These are phyloP conservation scores for Drosophila rubida DNA, from an alignment of 2,888 invertebrate species.

Conservation along the genomic window DNA sequence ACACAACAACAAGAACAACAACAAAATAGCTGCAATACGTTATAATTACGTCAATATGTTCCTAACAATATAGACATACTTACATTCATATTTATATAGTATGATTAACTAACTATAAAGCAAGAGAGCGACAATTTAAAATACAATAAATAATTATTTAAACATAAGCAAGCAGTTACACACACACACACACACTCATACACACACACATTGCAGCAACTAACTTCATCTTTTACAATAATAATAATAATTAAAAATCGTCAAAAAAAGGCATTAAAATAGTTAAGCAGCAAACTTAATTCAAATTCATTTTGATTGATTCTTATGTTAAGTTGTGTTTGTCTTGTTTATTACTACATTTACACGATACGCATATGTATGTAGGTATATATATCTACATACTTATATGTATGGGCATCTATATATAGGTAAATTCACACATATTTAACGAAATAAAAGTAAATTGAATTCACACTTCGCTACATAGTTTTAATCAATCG, in stretches of 20 bases:
- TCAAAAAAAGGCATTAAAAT: conserved; percentile 1
- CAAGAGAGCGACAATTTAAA: conserved; percentile 40
- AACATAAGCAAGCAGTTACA: conserved; percentile 42
- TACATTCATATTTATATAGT: conserved; percentile 53
- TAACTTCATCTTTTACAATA: conserved; percentile 1
- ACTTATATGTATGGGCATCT: too few relatives aligned
- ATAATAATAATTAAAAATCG: conserved; percentile 9
- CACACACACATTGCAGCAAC: conserved; percentile 31
- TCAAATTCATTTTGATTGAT: conserved; percentile 31
- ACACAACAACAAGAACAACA: conserved; percentile 31
- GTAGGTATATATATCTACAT: conserved; percentile 8
- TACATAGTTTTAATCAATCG: conserved; percentile 32
- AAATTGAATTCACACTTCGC: conserved; percentile 14
- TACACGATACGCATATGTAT: conserved; percentile 13
- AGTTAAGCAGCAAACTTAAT: conserved; percentile 37
- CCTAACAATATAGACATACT: conserved; percentile 83
- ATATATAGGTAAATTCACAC: too few relatives aligned
- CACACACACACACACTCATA: conserved; percentile 31
- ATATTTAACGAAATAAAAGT: conserved; percentile 30
- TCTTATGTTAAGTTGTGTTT: conserved; percentile 56
- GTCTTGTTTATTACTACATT: conserved; percentile 29
- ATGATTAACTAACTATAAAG: conserved; percentile 54
- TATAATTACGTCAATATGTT: conserved; percentile 85
- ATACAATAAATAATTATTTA: conserved; percentile 51
- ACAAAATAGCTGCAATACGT: conserved; percentile 85